Percentiles rank a stretch among this genome's conserved stretches.
Conservation (phyloP, 2,113 vertebrate genomes). For the Phodopus roborovskii region DNA sequence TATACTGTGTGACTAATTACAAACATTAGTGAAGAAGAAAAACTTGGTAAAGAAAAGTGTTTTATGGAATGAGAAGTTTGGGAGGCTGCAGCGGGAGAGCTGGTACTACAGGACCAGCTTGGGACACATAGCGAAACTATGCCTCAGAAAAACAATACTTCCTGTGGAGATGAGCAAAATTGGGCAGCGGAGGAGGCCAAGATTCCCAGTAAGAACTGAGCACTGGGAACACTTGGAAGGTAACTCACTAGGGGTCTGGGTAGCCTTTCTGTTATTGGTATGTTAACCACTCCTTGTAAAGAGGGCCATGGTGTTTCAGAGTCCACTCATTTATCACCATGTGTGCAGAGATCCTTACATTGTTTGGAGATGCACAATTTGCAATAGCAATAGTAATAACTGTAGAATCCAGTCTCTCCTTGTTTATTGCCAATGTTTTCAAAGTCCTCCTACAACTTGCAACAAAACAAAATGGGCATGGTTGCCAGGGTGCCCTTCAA, state of each 20-base stretch:
- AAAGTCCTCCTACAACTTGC: background rate
- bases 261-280: background rate
- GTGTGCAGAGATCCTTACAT: background rate
- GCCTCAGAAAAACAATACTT: background rate
- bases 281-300: background rate
- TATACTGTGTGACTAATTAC: background rate
- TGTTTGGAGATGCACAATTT: background rate
- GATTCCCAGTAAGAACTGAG: background rate
- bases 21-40: background rate
- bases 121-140: background rate
- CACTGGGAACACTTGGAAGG: background rate
- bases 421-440: background rate
- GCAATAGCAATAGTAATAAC: background rate
- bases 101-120: background rate
- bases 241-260: background rate
- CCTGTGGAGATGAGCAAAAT: background rate
- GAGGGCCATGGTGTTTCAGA: background rate
- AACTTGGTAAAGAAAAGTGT: slow-evolving; percentile 17
- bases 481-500: background rate
- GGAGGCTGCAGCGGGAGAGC: background rate
- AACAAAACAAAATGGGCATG: background rate
- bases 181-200: background rate
- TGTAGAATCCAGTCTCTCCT: background rate
- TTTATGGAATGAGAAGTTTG: background rate
- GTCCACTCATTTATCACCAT: background rate